Conservation (phyloP, 1,140 invertebrate genomes). For the Piezodorus guildinii region DNA sequence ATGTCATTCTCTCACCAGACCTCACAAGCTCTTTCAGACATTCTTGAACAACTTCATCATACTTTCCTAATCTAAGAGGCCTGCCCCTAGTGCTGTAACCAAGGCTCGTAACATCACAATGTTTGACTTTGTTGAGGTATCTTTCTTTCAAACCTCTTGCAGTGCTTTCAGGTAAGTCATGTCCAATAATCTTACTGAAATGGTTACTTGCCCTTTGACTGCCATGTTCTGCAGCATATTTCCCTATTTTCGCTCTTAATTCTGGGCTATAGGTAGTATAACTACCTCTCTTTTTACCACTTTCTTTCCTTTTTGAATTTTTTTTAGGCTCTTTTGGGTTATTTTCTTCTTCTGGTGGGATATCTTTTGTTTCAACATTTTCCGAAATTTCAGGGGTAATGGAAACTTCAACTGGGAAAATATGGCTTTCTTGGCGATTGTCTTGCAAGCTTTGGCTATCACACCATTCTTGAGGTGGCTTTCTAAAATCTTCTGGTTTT, state of each 20-base stretch:
- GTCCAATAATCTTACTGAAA: slow-evolving; percentile 31
- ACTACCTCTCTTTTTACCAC: slow-evolving; percentile 29
- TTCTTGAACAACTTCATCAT: slow-evolving; percentile 35
- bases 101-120: slow-evolving; percentile 31
- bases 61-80: slow-evolving; percentile 34
- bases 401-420: no score
- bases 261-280: slow-evolving; percentile 35
- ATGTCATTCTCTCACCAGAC: slow-evolving; percentile 34
- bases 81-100: slow-evolving; percentile 33
- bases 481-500: no score
- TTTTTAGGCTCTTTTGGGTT: background rate
- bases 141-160: slow-evolving; percentile 34
- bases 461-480: no score
- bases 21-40: slow-evolving; percentile 33
- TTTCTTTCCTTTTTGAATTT: background rate
- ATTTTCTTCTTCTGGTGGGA: no score
- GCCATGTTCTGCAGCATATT: slow-evolving; percentile 34
- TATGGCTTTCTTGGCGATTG: no score
- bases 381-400: no score
- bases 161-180: slow-evolving; percentile 35
- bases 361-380: no score
- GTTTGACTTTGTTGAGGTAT: slow-evolving; percentile 30
- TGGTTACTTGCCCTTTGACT: slow-evolving; percentile 32
- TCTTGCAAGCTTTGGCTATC: no score
- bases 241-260: slow-evolving; percentile 34